phyloP scores from a whole-genome alignment of 2,797 vertebrate genomes.

The Ptychadena robeensis region DNA sequence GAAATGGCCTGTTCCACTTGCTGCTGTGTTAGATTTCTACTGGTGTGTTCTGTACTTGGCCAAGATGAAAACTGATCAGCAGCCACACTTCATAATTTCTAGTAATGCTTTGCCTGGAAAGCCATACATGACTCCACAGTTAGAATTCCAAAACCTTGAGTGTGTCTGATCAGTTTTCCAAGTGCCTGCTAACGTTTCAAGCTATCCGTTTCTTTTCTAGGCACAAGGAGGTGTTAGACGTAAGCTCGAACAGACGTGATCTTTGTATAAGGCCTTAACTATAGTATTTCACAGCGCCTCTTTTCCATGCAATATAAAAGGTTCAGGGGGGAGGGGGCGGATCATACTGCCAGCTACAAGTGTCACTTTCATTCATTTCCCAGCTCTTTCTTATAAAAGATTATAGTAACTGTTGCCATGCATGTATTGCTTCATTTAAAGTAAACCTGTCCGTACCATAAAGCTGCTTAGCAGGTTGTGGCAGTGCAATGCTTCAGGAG shows the following conservation, averaged over 20 bases:
- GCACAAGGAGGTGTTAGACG: constrained; percentile 28
- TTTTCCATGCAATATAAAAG: not conserved
- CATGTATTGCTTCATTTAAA: not conserved
- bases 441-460: too few species aligned
- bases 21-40: constrained; percentile 40
- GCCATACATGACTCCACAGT: constrained; percentile 17
- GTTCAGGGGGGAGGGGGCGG: not conserved
- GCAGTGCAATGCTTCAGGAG: too few species aligned
- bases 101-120: constrained; percentile 34
- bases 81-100: constrained; percentile 10
- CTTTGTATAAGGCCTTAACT: not conserved
- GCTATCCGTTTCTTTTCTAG: constrained; percentile 27
- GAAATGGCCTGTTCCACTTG: constrained; percentile 52
- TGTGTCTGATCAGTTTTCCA: constrained; percentile 43
- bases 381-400: not conserved
- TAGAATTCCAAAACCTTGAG: constrained; percentile 27
- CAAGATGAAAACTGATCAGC: not conserved
- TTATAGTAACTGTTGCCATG: not conserved
- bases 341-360: not conserved
- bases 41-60: constrained; percentile 38
- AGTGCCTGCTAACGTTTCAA: constrained; percentile 46
- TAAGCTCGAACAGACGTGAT: not conserved
- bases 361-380: not conserved
- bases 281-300: not conserved
- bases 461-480: too few species aligned